Percentiles rank a stretch among this genome's conserved stretches.
phyloP scores from a whole-genome alignment of 2,113 vertebrate genomes.

The Pongo pygmaeus region DNA sequence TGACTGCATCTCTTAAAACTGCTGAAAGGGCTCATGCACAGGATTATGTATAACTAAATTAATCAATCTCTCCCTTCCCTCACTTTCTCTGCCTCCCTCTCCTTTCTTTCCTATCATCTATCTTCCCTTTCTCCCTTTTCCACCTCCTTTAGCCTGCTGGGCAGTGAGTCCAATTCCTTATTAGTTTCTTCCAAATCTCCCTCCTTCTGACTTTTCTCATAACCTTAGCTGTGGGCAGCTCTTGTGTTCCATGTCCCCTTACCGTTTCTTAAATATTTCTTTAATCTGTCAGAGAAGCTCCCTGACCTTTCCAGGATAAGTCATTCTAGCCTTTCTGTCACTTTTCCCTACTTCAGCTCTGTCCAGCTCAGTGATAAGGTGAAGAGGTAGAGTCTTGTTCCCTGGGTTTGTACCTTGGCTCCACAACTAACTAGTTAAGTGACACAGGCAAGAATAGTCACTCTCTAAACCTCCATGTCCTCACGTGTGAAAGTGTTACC shows the following conservation, averaged over 20 bases:
- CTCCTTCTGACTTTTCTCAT: neutral
- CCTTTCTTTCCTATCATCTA: no score
- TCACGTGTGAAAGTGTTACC: neutral
- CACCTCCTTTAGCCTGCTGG: rapidly evolving
- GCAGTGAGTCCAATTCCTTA: neutral
- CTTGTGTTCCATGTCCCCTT: neutral
- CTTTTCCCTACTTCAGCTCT: neutral
- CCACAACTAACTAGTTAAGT: neutral
- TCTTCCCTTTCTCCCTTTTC: neutral
- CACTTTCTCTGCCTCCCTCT: neutral
- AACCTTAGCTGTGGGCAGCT: neutral
- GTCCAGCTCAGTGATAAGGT: neutral
- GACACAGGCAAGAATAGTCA: neutral
- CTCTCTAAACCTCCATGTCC: neutral
- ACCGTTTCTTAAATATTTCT: neutral
- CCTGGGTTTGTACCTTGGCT: neutral
- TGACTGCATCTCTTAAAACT: neutral
- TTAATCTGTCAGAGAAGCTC: neutral
- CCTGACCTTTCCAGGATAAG: no score
- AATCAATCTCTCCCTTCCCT: neutral
- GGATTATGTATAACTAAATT: neutral
- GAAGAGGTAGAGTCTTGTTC: neutral
- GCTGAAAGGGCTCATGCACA: neutral
- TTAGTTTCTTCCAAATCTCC: neutral
- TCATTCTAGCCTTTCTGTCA: neutral